Evolutionary conservation across 1,140 invertebrate species (phyloP), one percentile per base, ranked within the genome.

Genomic region (Anastrepha ludens): DNA sequence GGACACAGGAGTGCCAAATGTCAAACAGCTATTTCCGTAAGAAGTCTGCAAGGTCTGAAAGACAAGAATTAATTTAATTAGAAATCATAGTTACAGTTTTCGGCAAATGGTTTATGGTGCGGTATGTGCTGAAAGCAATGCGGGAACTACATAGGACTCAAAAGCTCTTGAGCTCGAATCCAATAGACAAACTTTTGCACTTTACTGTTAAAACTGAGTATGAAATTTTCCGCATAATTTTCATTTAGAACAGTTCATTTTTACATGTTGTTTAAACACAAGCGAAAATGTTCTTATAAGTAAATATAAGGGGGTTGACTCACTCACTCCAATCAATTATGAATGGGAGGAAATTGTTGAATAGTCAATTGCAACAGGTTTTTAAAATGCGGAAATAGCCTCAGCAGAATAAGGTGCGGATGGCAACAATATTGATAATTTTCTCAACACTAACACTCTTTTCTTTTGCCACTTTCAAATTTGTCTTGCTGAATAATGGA

Each of bases 41-140:
- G 59, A 44, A 62, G 58, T 86, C 85, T 39, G 85, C 85, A 60
- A 17, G 41, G 85, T 59, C 85, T 86, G 85, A 86, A 86, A 86
- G 85, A 86, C 85, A 86, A 86, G 50, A 86, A 86, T 65, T 81
- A 81, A 62, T 86, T 86, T 86, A 58, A 86, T 86, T 86, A 60
- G 59, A 86, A 86, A 62, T 59, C 62, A 62, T 86, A 62, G 9
- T 29, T 86, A 86, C 15, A 62, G 6, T 81, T 81, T n/a, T 67
- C 29, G n/a, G 74, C 47, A 55, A 55, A 81, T 55, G 74, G 7
- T 81, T 81, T n/a, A 20, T 81, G 74, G 74, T 81, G 74, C 47
- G 47, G 7, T 81, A 81, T 81, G 74, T 81, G 74, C 74, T 81
- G 74, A 55, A 55, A 81, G 74, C 74, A 81, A 55, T 55, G 74